A percentile compares a stretch with the other conserved stretches of the same genome.
Conservation (phyloP, 2,113 vertebrate species). For the Trematomus loennbergii region DNA sequence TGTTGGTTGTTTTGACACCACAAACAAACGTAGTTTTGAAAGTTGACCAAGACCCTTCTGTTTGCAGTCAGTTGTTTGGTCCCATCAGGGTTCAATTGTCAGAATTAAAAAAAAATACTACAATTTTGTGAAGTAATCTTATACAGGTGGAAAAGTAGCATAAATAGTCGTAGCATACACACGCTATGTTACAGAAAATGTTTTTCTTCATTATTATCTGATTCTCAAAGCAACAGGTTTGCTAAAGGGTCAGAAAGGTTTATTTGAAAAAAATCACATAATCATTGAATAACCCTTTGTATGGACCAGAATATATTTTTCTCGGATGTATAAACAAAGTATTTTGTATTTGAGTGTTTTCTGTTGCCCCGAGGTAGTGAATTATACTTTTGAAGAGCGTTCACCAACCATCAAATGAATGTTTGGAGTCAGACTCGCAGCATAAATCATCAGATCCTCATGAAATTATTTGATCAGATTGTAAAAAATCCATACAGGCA, state of each 20-base stretch:
- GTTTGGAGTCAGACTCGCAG: not conserved
- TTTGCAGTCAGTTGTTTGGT: too few relatives aligned
- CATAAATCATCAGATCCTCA: not conserved
- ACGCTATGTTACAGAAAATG: too few relatives aligned
- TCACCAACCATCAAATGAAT: not conserved
- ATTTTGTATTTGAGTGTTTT: not conserved
- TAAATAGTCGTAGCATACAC: too few relatives aligned
- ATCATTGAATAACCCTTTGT: not conserved
- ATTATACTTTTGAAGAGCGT: not conserved
- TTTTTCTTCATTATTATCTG: too few relatives aligned
- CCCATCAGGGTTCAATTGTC: too few relatives aligned
- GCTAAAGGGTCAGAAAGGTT: not conserved
- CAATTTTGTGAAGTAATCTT: too few relatives aligned
- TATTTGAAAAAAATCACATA: not conserved
- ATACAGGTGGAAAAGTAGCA: too few relatives aligned
- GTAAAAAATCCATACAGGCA: slow-evolving; percentile 3
- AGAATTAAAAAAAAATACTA: too few relatives aligned
- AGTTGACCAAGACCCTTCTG: too few relatives aligned
- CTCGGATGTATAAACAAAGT: not conserved
- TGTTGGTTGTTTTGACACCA: too few relatives aligned
- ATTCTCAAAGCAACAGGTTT: not conserved
- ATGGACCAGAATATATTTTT: not conserved
- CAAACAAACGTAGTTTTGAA: too few relatives aligned
- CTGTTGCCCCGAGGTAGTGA: not conserved
- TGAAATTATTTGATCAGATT: slow-evolving; percentile 2